Percentiles rank a stretch among this genome's conserved stretches.
These are phyloP conservation scores for Ecdyonurus torrentis DNA, from an alignment of 2,888 invertebrate genomes.

Conservation along the genomic window DNA sequence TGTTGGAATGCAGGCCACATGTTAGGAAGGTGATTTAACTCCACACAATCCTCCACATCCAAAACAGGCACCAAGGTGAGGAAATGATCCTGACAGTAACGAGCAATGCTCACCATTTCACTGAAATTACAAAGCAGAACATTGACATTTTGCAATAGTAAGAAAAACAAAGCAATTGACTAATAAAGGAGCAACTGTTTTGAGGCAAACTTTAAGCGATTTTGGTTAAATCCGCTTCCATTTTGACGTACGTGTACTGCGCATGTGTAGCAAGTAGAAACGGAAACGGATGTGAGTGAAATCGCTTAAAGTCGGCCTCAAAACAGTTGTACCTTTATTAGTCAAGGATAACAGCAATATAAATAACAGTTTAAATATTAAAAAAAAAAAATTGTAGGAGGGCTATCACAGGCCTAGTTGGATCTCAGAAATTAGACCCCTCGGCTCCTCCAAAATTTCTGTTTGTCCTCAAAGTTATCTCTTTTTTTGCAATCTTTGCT, in stretches of 20 bases:
- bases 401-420: background rate
- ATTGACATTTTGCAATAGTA: too few relatives aligned
- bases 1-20: slow-evolving; percentile 36
- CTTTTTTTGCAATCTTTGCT: slow-evolving; percentile 1
- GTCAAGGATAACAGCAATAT: slow-evolving; percentile 6
- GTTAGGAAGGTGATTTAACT: slow-evolving; percentile 30
- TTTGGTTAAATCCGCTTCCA: too few relatives aligned
- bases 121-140: slow-evolving; percentile 24
- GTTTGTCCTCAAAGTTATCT: background rate
- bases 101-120: slow-evolving; percentile 35
- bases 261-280: too few relatives aligned
- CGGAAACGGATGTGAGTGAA: too few relatives aligned
- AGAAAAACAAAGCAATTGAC: too few relatives aligned
- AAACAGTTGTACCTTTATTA: too few relatives aligned
- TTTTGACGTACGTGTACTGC: too few relatives aligned
- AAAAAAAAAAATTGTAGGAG: background rate
- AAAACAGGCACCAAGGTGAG: slow-evolving; percentile 35
- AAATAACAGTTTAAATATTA: slow-evolving; percentile 1
- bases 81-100: slow-evolving; percentile 34
- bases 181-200: too few relatives aligned
- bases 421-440: background rate
- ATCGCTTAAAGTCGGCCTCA: too few relatives aligned
- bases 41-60: slow-evolving; percentile 33
- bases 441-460: background rate
- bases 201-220: too few relatives aligned